These are phyloP conservation scores for Hyperoplus immaculatus DNA, from an alignment of 2,797 vertebrate species.

Conservation along the genomic window DNA sequence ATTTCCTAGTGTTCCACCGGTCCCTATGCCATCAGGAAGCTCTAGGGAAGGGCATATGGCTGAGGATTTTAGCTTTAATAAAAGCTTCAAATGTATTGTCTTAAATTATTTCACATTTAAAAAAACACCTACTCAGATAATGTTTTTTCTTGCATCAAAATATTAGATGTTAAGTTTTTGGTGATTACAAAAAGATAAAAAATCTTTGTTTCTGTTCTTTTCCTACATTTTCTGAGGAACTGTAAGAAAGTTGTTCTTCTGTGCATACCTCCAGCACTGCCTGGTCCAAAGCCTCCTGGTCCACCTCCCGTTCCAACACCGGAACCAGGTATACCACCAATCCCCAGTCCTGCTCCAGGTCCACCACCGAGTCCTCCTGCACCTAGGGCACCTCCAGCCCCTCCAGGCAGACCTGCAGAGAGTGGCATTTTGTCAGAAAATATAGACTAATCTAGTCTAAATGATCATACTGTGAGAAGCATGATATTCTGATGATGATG, in stretches of 20 bases:
- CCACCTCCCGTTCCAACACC: constrained; percentile 64
- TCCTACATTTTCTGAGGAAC: not conserved
- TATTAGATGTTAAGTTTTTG: not conserved
- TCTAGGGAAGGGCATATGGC: constrained; percentile 40
- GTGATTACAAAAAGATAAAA: not conserved
- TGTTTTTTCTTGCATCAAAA: not conserved
- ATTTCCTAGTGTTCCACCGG: constrained; percentile 48
- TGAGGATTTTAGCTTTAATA: not conserved
- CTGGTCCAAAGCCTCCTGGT: constrained; percentile 64
- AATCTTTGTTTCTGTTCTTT: not conserved
- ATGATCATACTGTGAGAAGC: no score
- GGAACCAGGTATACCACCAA: constrained; percentile 57
- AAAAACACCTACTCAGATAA: not conserved
- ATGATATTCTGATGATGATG: no score
- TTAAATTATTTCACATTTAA: not conserved
- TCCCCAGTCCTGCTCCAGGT: constrained; percentile 60
- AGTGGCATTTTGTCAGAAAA: constrained; percentile 12
- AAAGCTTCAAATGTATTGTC: not conserved
- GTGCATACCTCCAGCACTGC: constrained; percentile 53
- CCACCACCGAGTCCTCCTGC: constrained; percentile 68
- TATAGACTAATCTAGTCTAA: not conserved
- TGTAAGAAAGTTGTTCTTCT: not conserved
- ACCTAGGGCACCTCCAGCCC: constrained; percentile 67
- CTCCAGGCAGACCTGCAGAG: constrained; percentile 60
- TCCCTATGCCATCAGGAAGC: constrained; percentile 39